Base-by-base conservation (phyloP, 2,797 vertebrate genomes). In the Anas georgica region DNA sequence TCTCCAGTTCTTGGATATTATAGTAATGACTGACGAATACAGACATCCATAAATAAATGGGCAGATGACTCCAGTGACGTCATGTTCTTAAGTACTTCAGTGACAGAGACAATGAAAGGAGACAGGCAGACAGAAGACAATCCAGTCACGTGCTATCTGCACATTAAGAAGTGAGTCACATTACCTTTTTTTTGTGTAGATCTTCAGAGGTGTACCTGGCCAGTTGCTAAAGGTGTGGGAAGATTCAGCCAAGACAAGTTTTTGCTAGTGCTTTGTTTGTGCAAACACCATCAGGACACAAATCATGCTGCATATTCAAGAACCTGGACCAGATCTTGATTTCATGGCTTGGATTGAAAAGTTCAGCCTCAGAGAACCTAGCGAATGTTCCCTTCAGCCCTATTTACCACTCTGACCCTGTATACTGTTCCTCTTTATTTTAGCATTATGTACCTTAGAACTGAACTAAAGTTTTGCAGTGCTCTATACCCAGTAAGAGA, bases 131-230 rank as follows among this genome's bases (percentile, higher is more conserved):
- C 20, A 37, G 64, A n/a, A 83, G 46, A 56, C 31, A 45, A n/a
- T 4, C 35, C 63, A 48, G 54, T 29, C 74, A 60, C 5, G 17
- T 20, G 64, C 29, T 3, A 81, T 23, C 13, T 43, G 26, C 0
- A 1, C 18, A 2, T 3, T 45, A 29, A 1, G 7, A 43, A 2
- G 0, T 15, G 28, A 66, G 46, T 8, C 79, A 66, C 7, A 1
- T 31, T 17, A 66, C 25, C 41, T 46, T 56, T 72, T 72, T 22
- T 12, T 50, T 21, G 5, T 31, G 29, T 0, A 63, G 28, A 21
- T 31, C 12, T 29, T 12, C 23, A 22, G 64, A 28, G 29, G 9
- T 12, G 41, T 7, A 81, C 54, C 74, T 43, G 83, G 45, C 37
- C 26, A 37, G 39, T 31, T 41, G 43, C 81, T 67, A 55, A 33